A percentile compares a stretch with the other conserved stretches of the same genome.
Evolutionary conservation across 2,888 invertebrate genomes (phyloP).

Genomic region (Pandemis heparana): DNA sequence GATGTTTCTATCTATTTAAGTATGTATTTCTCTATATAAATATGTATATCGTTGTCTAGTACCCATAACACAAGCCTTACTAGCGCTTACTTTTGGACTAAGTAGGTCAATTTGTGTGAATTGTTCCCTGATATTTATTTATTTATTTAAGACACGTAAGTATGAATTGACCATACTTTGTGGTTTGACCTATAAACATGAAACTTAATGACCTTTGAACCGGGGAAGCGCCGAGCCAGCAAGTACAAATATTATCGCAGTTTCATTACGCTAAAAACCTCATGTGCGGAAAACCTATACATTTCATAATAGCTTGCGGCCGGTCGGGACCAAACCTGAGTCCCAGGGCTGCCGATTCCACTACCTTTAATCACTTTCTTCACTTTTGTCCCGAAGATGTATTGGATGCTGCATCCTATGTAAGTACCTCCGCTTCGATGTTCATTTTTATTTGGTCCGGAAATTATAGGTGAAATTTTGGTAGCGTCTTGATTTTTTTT

Average conservation of each 20-base stretch:
- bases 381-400: slow-evolving; percentile 8
- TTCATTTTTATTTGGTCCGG: background rate
- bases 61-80: no score
- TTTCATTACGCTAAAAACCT: slow-evolving; percentile 42
- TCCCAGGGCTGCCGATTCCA: slow-evolving; percentile 34
- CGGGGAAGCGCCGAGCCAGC: background rate
- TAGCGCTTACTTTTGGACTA: no score
- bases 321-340: slow-evolving; percentile 17
- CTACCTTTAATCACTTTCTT: slow-evolving; percentile 28
- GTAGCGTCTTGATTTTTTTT: background rate
- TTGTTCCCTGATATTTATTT: no score
- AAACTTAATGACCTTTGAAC: slow-evolving; percentile 18
- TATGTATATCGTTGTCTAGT: no score
- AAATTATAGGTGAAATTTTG: background rate
- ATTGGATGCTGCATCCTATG: background rate
- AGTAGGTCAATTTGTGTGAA: no score
- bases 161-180: no score
- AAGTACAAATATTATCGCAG: slow-evolving; percentile 38
- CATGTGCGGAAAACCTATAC: slow-evolving; percentile 41
- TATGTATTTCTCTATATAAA: no score
- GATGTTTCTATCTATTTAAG: no score
- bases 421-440: background rate
- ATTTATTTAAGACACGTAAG: no score
- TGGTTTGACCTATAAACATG: background rate
- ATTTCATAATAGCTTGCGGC: slow-evolving; percentile 35